phyloP scores from a whole-genome alignment of 1,140 invertebrate species.

The Whitmania pigra region DNA sequence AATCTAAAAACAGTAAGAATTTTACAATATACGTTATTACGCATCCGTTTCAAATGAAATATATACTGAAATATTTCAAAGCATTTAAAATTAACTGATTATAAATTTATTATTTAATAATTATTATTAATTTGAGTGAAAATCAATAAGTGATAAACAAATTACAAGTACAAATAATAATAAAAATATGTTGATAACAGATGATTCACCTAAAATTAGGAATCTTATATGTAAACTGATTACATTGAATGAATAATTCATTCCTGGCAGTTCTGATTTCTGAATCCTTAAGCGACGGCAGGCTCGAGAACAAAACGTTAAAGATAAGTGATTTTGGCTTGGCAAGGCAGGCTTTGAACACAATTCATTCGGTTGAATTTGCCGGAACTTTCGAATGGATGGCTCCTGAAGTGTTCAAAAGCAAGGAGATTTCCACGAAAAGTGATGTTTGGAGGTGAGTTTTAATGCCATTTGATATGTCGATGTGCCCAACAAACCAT shows the following conservation, averaged over 20 bases:
- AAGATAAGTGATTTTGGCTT: conserved; percentile 1
- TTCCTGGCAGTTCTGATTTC: not conserved
- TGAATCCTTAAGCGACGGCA: not conserved
- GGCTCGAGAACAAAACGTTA: conserved; percentile 34
- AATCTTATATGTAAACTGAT: not conserved
- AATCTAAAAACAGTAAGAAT: conserved; percentile 24
- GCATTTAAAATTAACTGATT: too few species aligned
- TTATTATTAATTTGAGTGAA: too few species aligned
- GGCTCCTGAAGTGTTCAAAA: conserved; percentile 5
- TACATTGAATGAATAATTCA: not conserved
- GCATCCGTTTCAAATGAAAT: too few species aligned
- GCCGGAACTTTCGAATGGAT: conserved; percentile 12
- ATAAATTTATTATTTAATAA: too few species aligned
- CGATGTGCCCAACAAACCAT: too few species aligned
- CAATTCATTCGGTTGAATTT: not conserved
- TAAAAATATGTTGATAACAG: too few species aligned
- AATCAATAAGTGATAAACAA: too few species aligned
- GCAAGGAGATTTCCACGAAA: not conserved
- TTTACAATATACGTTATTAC: not conserved
- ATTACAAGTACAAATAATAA: too few species aligned
- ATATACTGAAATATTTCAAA: too few species aligned
- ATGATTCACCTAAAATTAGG: too few species aligned
- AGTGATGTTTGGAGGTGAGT: conserved; percentile 14
- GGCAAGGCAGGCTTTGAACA: not conserved
- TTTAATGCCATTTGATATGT: not conserved